phyloP scores from a whole-genome alignment of 2,797 vertebrate genomes.

The Silurus lanzhouensis region DNA sequence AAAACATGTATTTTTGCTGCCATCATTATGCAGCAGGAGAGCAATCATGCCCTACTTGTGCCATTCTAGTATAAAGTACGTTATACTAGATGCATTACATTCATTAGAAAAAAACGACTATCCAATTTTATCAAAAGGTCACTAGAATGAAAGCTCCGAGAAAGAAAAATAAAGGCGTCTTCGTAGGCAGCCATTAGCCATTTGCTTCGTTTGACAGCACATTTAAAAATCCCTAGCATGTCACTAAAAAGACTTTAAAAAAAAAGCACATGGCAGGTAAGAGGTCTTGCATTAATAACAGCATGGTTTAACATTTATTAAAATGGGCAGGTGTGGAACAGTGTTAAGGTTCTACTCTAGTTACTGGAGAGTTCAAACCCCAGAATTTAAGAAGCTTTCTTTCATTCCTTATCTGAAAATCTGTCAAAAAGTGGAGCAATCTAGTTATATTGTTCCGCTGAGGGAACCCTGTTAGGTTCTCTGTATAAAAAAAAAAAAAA shows the following conservation, averaged over 20 bases:
- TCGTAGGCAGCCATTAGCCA: slow-evolving; percentile 9
- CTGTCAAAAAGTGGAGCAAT: background rate
- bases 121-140: slow-evolving; percentile 38
- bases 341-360: background rate
- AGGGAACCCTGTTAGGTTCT: background rate
- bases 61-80: slow-evolving; percentile 9
- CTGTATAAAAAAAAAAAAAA: background rate
- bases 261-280: slow-evolving; percentile 2
- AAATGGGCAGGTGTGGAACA: background rate
- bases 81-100: slow-evolving; percentile 29
- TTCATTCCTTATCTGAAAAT: background rate
- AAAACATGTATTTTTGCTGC: background rate
- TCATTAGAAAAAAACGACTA: slow-evolving; percentile 26
- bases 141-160: slow-evolving; percentile 14
- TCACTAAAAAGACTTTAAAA: background rate
- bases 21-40: background rate
- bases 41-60: slow-evolving; percentile 1
- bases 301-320: background rate
- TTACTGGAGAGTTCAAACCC: background rate
- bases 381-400: background rate
- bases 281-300: slow-evolving; percentile 8
- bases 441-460: background rate
- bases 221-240: background rate
- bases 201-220: slow-evolving; percentile 20
- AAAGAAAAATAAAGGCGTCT: slow-evolving; percentile 29